Conservation (phyloP, 2,888 invertebrate species). For the Chouioia cunea region DNA sequence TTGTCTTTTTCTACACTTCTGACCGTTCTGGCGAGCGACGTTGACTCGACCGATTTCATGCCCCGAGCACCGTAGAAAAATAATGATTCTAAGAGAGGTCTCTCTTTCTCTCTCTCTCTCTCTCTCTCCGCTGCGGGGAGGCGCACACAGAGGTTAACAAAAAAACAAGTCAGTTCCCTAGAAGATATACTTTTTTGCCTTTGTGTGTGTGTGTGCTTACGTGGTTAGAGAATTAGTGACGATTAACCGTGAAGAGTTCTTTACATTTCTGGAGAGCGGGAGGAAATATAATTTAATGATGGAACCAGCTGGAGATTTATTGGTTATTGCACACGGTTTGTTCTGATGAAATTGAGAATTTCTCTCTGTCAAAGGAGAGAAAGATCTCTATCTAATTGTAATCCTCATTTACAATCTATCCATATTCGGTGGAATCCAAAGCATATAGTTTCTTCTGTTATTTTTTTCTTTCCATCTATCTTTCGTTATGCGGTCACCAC, state of each 20-base stretch:
- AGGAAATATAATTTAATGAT: constrained; percentile 29
- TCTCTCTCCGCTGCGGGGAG: constrained; percentile 34
- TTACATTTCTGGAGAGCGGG: neutral
- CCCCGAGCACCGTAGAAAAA: constrained; percentile 41
- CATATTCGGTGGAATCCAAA: too few species aligned
- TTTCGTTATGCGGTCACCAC: too few species aligned
- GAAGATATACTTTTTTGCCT: constrained; percentile 39
- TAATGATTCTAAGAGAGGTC: constrained; percentile 38
- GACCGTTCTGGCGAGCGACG: constrained; percentile 12
- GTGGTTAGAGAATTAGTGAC: constrained; percentile 36
- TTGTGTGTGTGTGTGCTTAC: neutral
- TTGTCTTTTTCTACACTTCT: too few species aligned
- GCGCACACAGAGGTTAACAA: constrained; percentile 18
- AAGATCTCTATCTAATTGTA: too few species aligned
- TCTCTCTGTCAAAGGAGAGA: neutral
- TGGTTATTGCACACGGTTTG: neutral
- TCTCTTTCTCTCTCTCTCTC: too few species aligned
- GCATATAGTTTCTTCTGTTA: too few species aligned
- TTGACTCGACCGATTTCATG: constrained; percentile 46
- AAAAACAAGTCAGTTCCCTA: neutral
- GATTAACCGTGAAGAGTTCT: constrained; percentile 22
- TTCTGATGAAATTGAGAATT: constrained; percentile 3
- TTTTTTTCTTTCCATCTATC: too few species aligned
- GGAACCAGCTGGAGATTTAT: neutral
- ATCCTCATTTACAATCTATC: too few species aligned